Evolutionary conservation across 1,140 invertebrate genomes (phyloP).

Genomic region (Alviniconcha marisindica): DNA sequence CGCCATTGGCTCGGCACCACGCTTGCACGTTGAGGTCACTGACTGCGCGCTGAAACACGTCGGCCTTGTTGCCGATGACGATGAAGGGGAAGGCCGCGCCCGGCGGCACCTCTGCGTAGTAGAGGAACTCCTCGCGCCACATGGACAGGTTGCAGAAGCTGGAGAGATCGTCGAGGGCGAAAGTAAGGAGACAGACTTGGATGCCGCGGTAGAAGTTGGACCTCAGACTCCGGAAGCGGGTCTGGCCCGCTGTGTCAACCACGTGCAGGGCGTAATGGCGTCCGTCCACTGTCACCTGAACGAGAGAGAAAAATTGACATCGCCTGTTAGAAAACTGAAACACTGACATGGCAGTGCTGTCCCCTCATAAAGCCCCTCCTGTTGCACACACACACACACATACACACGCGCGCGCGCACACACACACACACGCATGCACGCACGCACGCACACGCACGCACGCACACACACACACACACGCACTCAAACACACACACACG

Average conservation of each 20-base stretch:
- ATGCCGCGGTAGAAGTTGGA: constrained; percentile 24
- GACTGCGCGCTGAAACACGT: not conserved
- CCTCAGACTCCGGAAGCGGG: constrained; percentile 7
- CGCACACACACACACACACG: not conserved
- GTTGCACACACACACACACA: too few relatives aligned
- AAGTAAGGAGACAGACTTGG: constrained; percentile 19
- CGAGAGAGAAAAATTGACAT: too few relatives aligned
- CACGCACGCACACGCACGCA: not conserved
- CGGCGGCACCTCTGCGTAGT: not conserved
- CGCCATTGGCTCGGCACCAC: constrained; percentile 19
- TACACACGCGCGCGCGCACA: too few relatives aligned
- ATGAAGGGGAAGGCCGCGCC: constrained; percentile 7
- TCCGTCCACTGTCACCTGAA: constrained; percentile 33
- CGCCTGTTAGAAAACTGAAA: too few relatives aligned
- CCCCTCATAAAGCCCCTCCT: too few relatives aligned
- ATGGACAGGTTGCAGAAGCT: constrained; percentile 33
- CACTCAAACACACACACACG: not conserved
- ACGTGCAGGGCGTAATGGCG: constrained; percentile 33
- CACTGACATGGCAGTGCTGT: too few relatives aligned
- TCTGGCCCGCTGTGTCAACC: constrained; percentile 7
- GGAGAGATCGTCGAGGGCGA: constrained; percentile 20
- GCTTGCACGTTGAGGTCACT: constrained; percentile 6
- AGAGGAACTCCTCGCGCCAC: constrained; percentile 29
- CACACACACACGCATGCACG: not conserved
- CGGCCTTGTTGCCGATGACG: constrained; percentile 31